phyloP scores from a whole-genome alignment of 2,797 vertebrate species.

The Limosa lapponica region DNA sequence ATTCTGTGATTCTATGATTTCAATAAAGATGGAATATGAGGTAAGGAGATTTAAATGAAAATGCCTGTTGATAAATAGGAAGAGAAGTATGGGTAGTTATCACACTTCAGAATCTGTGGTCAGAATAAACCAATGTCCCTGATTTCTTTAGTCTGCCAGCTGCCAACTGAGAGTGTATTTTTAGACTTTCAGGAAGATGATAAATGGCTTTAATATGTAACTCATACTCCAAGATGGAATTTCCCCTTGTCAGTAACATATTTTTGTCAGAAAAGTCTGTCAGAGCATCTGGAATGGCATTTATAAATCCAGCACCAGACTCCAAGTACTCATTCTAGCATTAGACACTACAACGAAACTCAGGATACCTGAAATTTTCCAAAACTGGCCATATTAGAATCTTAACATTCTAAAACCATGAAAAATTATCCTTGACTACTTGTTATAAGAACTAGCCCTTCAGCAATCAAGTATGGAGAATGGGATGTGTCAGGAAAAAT shows the following conservation, averaged over 20 bases:
- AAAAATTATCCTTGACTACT: neutral
- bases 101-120: neutral
- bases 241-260: neutral
- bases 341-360: neutral
- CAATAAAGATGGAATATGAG: neutral
- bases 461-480: neutral
- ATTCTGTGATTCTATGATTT: neutral
- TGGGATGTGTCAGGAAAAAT: accelerated
- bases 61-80: neutral
- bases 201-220: conserved; percentile 28
- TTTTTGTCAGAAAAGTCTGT: neutral
- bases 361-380: neutral
- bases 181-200: neutral
- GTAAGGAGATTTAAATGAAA: neutral
- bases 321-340: neutral
- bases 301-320: neutral
- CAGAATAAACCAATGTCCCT: neutral
- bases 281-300: neutral
- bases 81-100: neutral
- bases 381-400: neutral
- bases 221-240: neutral
- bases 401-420: neutral
- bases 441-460: neutral
- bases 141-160: neutral
- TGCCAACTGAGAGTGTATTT: neutral